Conservation (phyloP, 2,888 invertebrate species). For the Saturnia japonica region DNA sequence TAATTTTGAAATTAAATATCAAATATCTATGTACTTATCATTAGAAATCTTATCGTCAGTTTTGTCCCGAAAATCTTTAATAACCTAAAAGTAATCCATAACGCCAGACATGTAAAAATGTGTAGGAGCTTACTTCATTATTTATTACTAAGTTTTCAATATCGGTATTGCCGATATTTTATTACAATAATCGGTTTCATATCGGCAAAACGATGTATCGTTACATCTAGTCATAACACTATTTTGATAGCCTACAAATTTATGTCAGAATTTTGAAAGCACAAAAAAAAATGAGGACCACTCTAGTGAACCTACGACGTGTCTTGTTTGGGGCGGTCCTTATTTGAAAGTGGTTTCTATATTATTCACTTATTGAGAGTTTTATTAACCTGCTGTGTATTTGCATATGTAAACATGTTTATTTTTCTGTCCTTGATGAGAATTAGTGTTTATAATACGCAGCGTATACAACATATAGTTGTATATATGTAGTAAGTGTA, state of each 20-base stretch:
- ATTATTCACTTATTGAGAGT: neutral
- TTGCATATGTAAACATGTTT: neutral
- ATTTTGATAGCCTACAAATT: neutral
- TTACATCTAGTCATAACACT: neutral
- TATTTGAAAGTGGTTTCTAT: neutral
- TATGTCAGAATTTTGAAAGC: too few relatives aligned
- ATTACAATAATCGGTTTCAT: too few relatives aligned
- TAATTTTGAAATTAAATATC: too few relatives aligned
- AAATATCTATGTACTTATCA: neutral
- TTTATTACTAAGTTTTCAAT: neutral
- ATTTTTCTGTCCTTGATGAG: neutral
- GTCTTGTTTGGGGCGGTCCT: neutral
- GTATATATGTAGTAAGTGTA: neutral
- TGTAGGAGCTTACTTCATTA: too few relatives aligned
- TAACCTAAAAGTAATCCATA: too few relatives aligned
- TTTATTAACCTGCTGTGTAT: neutral
- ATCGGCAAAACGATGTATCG: too few relatives aligned
- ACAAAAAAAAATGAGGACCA: too few relatives aligned
- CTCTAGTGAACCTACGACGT: too few relatives aligned
- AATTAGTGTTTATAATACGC: neutral
- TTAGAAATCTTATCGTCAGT: neutral
- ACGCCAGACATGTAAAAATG: too few relatives aligned
- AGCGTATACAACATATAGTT: neutral
- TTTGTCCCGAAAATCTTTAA: too few relatives aligned
- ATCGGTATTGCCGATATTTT: too few relatives aligned